Evolutionary conservation across 2,797 vertebrate genomes (phyloP).

Genomic region (Dipus sagitta): DNA sequence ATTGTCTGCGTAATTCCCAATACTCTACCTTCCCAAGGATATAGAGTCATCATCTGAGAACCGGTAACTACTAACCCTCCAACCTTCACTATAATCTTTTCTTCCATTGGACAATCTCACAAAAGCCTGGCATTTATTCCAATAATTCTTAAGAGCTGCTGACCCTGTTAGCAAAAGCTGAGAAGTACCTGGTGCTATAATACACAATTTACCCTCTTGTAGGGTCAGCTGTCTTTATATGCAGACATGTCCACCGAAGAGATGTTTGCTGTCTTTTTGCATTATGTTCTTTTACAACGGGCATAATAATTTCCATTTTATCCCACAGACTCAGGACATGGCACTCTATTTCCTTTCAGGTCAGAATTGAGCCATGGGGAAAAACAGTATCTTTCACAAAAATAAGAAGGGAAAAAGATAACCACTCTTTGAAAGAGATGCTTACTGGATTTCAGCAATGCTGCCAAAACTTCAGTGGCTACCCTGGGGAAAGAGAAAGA

Average conservation of each 20-base stretch:
- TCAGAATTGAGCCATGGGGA: background rate
- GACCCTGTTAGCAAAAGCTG: background rate
- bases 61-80: background rate
- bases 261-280: background rate
- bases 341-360: background rate
- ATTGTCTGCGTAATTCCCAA: background rate
- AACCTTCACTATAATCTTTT: background rate
- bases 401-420: slow-evolving; percentile 61
- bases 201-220: background rate
- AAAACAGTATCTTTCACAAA: slow-evolving; percentile 41
- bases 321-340: background rate
- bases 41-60: background rate
- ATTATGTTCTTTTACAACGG: background rate
- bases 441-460: slow-evolving; percentile 95
- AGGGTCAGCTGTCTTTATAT: background rate
- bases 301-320: background rate
- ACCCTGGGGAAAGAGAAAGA: slow-evolving; percentile 90
- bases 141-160: background rate
- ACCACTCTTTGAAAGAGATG: slow-evolving; percentile 65
- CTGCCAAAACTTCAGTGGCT: slow-evolving; percentile 91
- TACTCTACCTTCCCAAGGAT: background rate
- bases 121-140: background rate
- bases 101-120: background rate
- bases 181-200: no score
- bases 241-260: accelerated